Percentiles rank a stretch among this genome's conserved stretches.
These are phyloP conservation scores for Orbicella faveolata DNA, from an alignment of 64 coral and sea anemone species.

Conservation along the genomic window DNA sequence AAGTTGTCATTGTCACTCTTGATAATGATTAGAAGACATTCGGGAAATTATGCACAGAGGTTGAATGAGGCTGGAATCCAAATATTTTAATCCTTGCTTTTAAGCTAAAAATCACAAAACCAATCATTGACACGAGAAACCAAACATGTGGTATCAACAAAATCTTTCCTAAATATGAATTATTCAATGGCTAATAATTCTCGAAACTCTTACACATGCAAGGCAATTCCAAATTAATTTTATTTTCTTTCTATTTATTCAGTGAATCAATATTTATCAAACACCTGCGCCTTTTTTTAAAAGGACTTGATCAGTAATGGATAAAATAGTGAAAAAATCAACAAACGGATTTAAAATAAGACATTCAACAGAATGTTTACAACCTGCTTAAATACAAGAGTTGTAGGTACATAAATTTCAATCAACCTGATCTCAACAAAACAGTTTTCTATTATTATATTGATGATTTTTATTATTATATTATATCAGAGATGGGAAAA, in stretches of 20 bases:
- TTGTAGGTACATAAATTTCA: neutral
- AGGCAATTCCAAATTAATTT: neutral
- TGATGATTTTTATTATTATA: no score
- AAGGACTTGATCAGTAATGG: no score
- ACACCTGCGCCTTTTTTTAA: no score
- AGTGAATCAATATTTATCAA: no score
- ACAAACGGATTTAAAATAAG: no score
- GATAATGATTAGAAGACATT: neutral
- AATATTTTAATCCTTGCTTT: neutral
- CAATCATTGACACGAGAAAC: neutral
- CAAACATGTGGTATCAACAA: constrained; percentile 9
- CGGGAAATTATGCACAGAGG: neutral
- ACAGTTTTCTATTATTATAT: neutral
- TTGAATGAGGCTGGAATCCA: neutral
- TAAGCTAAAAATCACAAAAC: constrained; percentile 9
- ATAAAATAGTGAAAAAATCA: no score
- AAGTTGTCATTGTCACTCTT: neutral
- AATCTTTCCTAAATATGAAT: constrained; percentile 26
- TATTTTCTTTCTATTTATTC: neutral
- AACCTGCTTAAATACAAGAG: no score
- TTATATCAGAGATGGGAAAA: neutral
- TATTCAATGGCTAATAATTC: neutral
- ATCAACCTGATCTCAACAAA: neutral
- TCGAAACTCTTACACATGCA: neutral
- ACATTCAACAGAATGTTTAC: no score